Evolutionary conservation across 2,888 invertebrate species (phyloP).

Genomic region (Isotomurus palustris): DNA sequence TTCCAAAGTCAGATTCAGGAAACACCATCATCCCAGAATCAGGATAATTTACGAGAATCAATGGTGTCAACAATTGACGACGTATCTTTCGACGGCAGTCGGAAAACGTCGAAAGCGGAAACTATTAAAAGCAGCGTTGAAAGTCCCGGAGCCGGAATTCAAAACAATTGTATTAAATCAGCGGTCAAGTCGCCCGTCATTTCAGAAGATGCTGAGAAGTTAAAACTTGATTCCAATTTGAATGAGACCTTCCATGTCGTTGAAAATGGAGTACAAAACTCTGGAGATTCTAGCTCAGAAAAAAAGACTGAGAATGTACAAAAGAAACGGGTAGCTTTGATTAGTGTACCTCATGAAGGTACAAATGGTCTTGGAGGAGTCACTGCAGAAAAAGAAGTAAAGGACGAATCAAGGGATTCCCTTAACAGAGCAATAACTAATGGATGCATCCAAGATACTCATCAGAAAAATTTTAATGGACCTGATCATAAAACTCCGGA

Average conservation of each 20-base stretch:
- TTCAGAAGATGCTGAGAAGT: not conserved
- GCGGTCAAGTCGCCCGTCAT: not conserved
- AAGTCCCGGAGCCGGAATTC: not conserved
- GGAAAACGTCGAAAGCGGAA: not conserved
- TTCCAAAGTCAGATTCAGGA: conserved; percentile 30
- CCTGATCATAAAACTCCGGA: not conserved
- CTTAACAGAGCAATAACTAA: not conserved
- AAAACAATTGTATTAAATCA: not conserved
- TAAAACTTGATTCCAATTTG: not conserved
- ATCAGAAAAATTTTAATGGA: not conserved
- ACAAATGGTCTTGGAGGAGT: not conserved
- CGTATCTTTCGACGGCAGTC: conserved; percentile 16
- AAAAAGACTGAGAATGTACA: not conserved
- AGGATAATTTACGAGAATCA: conserved; percentile 32
- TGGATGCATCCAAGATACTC: not conserved
- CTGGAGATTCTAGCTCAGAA: not conserved
- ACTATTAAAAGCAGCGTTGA: no score
- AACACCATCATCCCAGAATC: conserved; percentile 12
- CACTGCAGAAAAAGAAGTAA: not conserved
- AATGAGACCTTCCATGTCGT: not conserved
- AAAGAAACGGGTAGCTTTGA: no score
- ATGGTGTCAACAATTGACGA: conserved; percentile 42
- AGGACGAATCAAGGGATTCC: not conserved
- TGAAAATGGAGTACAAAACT: not conserved
- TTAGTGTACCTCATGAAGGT: no score